Conservation (phyloP, 92 coral and sea anemone genomes). For the Porites lobata region DNA sequence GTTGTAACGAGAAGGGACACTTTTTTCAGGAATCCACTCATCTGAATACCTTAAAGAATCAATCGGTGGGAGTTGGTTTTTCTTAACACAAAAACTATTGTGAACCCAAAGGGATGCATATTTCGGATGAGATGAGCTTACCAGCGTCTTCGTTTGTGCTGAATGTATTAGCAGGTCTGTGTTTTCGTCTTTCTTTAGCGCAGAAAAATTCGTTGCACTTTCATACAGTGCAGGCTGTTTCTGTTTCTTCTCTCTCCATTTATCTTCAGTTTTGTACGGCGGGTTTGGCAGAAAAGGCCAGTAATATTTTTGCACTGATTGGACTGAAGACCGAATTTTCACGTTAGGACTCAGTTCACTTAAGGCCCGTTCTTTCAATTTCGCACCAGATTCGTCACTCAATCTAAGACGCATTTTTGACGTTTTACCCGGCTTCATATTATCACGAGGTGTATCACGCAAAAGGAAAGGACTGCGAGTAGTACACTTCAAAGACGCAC, state of each 20-base stretch:
- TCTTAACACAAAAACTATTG: neutral
- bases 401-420: neutral
- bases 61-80: constrained; percentile 1
- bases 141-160: neutral
- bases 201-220: constrained; percentile 7
- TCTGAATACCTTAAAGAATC: neutral
- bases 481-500: neutral
- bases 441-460: neutral
- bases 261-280: neutral
- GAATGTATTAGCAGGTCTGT: neutral
- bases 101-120: constrained; percentile 14
- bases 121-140: neutral
- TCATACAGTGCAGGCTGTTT: neutral
- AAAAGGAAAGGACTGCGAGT: neutral
- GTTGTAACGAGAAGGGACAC: neutral
- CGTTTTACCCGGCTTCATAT: neutral
- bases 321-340: neutral
- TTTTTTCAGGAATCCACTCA: constrained; percentile 21
- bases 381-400: neutral
- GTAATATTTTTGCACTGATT: neutral
- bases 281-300: constrained; percentile 8
- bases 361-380: neutral
- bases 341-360: neutral
- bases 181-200: constrained; percentile 4
- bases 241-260: neutral